Base-by-base conservation (phyloP, 1,140 invertebrate genomes). In the Arion vulgaris region DNA sequence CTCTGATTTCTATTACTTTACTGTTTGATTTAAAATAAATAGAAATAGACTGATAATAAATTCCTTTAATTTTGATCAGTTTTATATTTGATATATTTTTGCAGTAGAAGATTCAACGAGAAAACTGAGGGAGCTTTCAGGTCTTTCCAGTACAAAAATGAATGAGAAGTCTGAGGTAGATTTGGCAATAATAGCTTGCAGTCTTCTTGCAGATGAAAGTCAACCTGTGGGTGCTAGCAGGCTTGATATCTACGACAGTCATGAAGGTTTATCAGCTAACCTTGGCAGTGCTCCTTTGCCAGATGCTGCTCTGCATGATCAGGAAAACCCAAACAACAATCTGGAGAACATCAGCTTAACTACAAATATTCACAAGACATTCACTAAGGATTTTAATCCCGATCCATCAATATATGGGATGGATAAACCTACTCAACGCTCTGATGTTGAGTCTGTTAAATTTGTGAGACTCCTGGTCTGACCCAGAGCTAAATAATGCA, bases 171-270 rank as follows among this genome's bases (percentile, higher is more conserved):
- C 73, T 15, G 71, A 73, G 1, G 13, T 15, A 4, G 73, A 75
- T 75, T 28, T 75, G 38, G 73, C 73, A 28, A 28, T 51, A 34
- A 75, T 75, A 15, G 73, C 73, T 53, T 75, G 73, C 45, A 51
- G 73, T 51, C 41, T 75, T 2, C 45, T 75, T 19, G 13, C 45
- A 45, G 26, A 51, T n/a, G 73, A 75, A 75, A 51, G 62, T 66
- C n/a, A 32, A 28, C n/a, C 62, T 32, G 28, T 66, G n/a, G n/a
- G n/a, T 34, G 17, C 28, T 7, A 66, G 11, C 62, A 57, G 51
- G 26, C 15, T 57, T 57, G 51, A 57, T 26, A 57, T 57, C 19
- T 57, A 23, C 23, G 51, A 57, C 15, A 66, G 28, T 34, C 28
- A 5, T 28, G 62, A 66, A 32, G 62, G 28, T 28, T 17, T 4